Conservation (phyloP, 2,797 vertebrate species). For the Hephaestus fuliginosus region DNA sequence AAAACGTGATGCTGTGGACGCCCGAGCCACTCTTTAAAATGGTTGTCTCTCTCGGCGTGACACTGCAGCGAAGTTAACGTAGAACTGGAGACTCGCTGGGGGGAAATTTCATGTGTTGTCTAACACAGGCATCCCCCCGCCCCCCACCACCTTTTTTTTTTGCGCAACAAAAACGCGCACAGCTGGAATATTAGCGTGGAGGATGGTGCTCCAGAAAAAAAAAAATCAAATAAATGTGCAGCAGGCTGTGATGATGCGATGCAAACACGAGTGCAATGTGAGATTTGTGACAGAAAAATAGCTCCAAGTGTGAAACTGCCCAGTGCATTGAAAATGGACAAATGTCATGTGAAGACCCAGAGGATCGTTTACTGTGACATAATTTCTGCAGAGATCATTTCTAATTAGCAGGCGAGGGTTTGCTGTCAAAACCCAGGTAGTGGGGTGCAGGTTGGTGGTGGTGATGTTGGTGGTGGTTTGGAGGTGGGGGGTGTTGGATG, state of each 20-base stretch:
- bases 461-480: no score
- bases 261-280: conserved; percentile 26
- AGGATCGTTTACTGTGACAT: neutral
- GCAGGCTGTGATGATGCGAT: neutral
- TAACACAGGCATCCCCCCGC: conserved; percentile 11
- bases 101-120: conserved; percentile 25
- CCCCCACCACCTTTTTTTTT: neutral
- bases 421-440: conserved; percentile 50
- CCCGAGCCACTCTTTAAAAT: conserved; percentile 62
- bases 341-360: neutral
- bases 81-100: conserved; percentile 14
- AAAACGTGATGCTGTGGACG: conserved; percentile 58
- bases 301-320: neutral
- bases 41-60: conserved; percentile 66
- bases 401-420: conserved; percentile 67
- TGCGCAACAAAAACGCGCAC: conserved; percentile 51
- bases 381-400: conserved; percentile 14
- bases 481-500: no score
- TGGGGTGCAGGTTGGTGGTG: no score
- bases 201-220: conserved; percentile 16
- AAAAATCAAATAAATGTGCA: neutral
- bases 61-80: conserved; percentile 52
- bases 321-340: neutral
- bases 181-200: conserved; percentile 42
- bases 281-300: neutral